Base-by-base conservation (phyloP, 2,888 invertebrate species). In the Unio delphinus region DNA sequence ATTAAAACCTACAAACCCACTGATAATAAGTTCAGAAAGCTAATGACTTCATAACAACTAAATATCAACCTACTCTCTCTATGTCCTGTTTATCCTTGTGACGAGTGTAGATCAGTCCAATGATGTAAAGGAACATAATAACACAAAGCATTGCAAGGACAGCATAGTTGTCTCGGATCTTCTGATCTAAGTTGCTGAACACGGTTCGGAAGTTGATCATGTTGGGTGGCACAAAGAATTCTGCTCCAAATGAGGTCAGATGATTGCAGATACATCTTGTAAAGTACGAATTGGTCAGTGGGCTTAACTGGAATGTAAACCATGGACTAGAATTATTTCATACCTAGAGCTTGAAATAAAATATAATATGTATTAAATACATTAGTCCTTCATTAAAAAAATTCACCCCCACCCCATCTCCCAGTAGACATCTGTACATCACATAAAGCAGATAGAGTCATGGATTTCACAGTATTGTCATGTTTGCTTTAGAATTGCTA, bases 201-300 rank as follows among this genome's bases (percentile, higher is more conserved):
- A 90, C 90, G 55, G 87, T 89, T 61, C 80, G 78, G 75, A 90
- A 90, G 79, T 90, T 83, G 63, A 90, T 87, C 17, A 83, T 79
- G 77, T 90, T 90, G 3, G 90, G 89, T 28, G 88, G 85, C 5
- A 89, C 85, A 66, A 89, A 87, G 67, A 89, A 87, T 30, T 81
- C 81, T 11, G 80, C 71, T 15, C 80, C 83, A 67, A 82, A 83
- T 20, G 81, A 80, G 17, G 82, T 82, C 63, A 83, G 71, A 65
- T 81, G 82, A 64, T 79, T 78, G 70, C 83, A 83, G 23, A 76
- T 61, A 62, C 82, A 83, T 30, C 77, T 67, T 1, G 81, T 80
- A 61, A 75, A 77, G 17, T 73, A 69, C 3, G 74, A 71, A 34
- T 76, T 83, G 4, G 83, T 82, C 20, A 75, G 30, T 15, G 72